A percentile compares a stretch with the other conserved stretches of the same genome.
Conservation (phyloP, 2,113 vertebrate genomes). For the Dromaius novaehollandiae region DNA sequence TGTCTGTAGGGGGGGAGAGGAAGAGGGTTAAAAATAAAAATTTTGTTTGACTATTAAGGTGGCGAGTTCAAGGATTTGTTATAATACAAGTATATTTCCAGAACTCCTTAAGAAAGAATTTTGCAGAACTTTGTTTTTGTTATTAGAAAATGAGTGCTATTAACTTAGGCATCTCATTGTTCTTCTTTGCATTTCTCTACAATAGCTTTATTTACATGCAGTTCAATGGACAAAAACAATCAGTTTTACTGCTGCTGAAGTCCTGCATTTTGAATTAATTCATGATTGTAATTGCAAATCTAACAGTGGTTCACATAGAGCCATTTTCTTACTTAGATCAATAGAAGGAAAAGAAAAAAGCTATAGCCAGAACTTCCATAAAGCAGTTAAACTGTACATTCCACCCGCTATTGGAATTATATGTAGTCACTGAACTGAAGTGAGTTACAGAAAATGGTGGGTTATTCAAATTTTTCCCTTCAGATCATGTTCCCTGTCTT, state of each 20-base stretch:
- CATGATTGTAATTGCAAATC: not conserved
- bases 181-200: not conserved
- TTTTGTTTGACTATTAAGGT: no score
- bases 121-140: not conserved
- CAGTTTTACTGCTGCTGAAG: not conserved
- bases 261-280: not conserved
- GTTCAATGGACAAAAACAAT: not conserved
- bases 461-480: accelerated
- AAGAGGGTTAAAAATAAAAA: not conserved
- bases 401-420: not conserved
- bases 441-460: not conserved
- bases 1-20: not conserved
- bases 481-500: not conserved
- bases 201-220: not conserved
- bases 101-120: not conserved
- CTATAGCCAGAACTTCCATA: not conserved
- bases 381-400: not conserved
- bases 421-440: not conserved
- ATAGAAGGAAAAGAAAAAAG: not conserved
- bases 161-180: not conserved
- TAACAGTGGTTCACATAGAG: accelerated
- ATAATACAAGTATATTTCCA: not conserved
- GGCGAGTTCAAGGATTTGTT: not conserved
- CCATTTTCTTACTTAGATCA: not conserved
- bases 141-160: not conserved